Evolutionary conservation across 2,797 vertebrate genomes (phyloP).

Genomic region (Hippocampus kuda): DNA sequence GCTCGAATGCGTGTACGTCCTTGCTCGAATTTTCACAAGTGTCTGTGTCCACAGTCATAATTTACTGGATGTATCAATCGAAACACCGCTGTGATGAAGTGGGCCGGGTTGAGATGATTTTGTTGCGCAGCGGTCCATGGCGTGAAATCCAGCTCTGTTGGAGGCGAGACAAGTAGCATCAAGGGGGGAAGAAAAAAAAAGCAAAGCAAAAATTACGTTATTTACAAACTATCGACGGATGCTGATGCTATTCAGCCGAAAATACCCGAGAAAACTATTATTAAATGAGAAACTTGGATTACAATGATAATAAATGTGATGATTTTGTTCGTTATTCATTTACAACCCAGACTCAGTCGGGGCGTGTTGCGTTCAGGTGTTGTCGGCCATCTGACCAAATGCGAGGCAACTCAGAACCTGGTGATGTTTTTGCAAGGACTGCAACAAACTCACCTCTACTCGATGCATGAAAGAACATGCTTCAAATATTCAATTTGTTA

Average conservation of each 20-base stretch:
- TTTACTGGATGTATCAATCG: neutral
- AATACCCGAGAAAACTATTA: neutral
- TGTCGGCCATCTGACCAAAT: neutral
- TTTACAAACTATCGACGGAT: neutral
- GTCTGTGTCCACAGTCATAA: neutral
- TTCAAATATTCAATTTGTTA: neutral
- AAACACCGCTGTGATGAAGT: neutral
- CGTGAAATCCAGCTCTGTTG: constrained; percentile 6
- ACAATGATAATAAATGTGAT: neutral
- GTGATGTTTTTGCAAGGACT: neutral
- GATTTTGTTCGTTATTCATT: neutral
- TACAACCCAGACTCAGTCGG: neutral
- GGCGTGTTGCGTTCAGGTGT: constrained; percentile 21
- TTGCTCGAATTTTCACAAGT: neutral
- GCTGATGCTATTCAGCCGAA: neutral
- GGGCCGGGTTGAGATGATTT: constrained; percentile 19
- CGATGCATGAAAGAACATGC: neutral
- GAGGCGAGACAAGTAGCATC: neutral
- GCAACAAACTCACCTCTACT: neutral
- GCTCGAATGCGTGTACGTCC: neutral
- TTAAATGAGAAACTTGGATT: neutral
- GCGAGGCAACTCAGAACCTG: neutral
- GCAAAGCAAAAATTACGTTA: neutral
- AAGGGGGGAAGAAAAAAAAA: neutral
- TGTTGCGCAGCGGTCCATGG: constrained; percentile 24